Conservation (phyloP, 2,888 invertebrate genomes). For the Lypha dubia region DNA sequence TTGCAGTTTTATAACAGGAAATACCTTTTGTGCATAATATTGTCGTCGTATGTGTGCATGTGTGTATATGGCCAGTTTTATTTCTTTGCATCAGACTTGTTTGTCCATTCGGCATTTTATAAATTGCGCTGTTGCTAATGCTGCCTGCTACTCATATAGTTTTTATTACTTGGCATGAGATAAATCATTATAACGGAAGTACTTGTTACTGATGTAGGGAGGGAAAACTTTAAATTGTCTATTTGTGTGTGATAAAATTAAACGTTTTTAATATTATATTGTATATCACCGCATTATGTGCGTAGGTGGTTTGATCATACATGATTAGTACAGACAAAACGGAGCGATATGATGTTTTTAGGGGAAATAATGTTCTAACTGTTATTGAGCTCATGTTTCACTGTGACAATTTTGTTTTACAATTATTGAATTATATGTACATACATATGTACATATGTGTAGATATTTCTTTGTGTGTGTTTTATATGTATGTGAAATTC, state of each 20-base stretch:
- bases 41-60: conserved; percentile 9
- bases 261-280: conserved; percentile 25
- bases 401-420: conserved; percentile 1
- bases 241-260: conserved; percentile 32
- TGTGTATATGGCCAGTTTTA: conserved; percentile 9
- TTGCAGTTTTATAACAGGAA: conserved; percentile 72
- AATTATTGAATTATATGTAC: conserved; percentile 5
- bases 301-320: conserved; percentile 48
- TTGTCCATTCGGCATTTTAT: conserved; percentile 48
- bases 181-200: conserved; percentile 72
- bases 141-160: conserved; percentile 28
- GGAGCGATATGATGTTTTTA: conserved; percentile 17
- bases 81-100: conserved; percentile 43
- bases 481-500: neutral
- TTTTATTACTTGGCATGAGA: conserved; percentile 64
- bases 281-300: conserved; percentile 38
- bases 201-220: conserved; percentile 71
- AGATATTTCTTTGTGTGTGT: neutral
- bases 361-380: conserved; percentile 35
- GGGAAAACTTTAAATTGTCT: conserved; percentile 54
- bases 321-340: conserved; percentile 24
- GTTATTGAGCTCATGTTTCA: conserved; percentile 16
- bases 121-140: conserved; percentile 20
- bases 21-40: conserved; percentile 69
- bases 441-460: too few relatives aligned